These are phyloP conservation scores for Chloropsis cyanopogon DNA, from an alignment of 2,113 vertebrate species.

Conservation along the genomic window DNA sequence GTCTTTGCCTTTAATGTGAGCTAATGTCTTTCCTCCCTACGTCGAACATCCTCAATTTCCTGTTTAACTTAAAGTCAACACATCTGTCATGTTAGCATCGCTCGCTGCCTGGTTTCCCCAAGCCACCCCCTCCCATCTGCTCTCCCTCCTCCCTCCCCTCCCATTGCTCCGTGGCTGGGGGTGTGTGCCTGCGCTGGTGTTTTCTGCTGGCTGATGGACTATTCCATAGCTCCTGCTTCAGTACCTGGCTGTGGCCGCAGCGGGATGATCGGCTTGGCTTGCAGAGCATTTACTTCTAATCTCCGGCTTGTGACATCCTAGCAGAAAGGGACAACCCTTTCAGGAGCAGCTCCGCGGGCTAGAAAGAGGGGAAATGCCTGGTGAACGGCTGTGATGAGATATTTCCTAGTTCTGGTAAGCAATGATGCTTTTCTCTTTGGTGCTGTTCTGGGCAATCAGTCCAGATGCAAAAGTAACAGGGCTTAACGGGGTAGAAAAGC, in stretches of 20 bases:
- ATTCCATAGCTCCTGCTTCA: conserved; percentile 51
- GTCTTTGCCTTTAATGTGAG: conserved; percentile 16
- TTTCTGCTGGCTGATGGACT: conserved; percentile 44
- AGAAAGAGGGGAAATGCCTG: not conserved
- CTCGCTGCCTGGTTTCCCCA: conserved; percentile 15
- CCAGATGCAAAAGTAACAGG: not conserved
- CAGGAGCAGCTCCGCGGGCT: conserved; percentile 31
- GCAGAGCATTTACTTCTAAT: conserved; percentile 81
- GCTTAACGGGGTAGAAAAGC: not conserved
- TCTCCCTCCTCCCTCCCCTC: not conserved
- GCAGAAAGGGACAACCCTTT: conserved; percentile 61
- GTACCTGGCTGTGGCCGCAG: conserved; percentile 48
- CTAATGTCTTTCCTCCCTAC: not conserved
- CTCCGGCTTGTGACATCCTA: conserved; percentile 73
- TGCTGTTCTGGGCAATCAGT: not conserved
- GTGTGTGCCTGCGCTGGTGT: not conserved
- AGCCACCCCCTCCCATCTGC: conserved; percentile 62
- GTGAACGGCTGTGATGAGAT: not conserved
- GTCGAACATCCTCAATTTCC: conserved; percentile 28
- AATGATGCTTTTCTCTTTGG: conserved; percentile 10
- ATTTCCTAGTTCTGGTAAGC: conserved; percentile 72
- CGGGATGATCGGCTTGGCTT: conserved; percentile 76
- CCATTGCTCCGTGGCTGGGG: not conserved
- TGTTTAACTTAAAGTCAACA: conserved; percentile 55
- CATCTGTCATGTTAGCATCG: conserved; percentile 55